These are phyloP conservation scores for Hydrolagus colliei DNA, from an alignment of 2,797 vertebrate species.

Conservation along the genomic window DNA sequence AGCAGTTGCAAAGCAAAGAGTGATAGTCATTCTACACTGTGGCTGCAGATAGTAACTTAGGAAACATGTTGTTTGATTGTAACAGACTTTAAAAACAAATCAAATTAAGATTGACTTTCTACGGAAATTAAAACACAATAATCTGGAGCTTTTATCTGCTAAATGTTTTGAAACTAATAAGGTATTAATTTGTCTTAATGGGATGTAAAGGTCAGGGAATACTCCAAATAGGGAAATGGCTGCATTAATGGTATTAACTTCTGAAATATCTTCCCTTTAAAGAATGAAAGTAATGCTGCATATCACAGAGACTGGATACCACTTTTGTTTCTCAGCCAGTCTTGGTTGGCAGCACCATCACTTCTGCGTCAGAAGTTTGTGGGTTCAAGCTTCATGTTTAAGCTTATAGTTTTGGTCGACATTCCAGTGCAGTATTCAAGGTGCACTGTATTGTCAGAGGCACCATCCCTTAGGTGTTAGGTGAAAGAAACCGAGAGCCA, in stretches of 20 bases:
- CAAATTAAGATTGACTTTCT: constrained; percentile 16
- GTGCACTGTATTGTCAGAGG: too few relatives aligned
- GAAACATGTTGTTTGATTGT: constrained; percentile 20
- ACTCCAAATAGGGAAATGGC: not conserved
- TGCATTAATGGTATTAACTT: not conserved
- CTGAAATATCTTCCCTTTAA: too few relatives aligned
- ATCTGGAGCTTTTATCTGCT: not conserved
- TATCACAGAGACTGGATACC: too few relatives aligned
- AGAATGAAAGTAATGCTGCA: too few relatives aligned
- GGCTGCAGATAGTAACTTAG: constrained; percentile 26
- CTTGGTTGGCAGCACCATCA: too few relatives aligned
- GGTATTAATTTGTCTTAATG: constrained; percentile 22
- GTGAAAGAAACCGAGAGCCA: too few relatives aligned
- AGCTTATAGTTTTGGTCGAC: too few relatives aligned
- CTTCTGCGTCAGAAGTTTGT: too few relatives aligned
- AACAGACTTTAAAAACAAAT: constrained; percentile 9
- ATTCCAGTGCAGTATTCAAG: too few relatives aligned
- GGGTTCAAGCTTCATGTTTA: too few relatives aligned
- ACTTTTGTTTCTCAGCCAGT: too few relatives aligned
- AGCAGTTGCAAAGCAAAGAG: constrained; percentile 20
- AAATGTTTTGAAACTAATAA: constrained; percentile 23
- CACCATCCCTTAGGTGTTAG: too few relatives aligned
- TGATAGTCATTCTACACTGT: not conserved
- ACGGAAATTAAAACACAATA: constrained; percentile 12
- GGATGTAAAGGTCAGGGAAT: constrained; percentile 16